Base-by-base conservation (phyloP, 35 echinoderm and acorn worm genomes). In the Apostichopus californicus region DNA sequence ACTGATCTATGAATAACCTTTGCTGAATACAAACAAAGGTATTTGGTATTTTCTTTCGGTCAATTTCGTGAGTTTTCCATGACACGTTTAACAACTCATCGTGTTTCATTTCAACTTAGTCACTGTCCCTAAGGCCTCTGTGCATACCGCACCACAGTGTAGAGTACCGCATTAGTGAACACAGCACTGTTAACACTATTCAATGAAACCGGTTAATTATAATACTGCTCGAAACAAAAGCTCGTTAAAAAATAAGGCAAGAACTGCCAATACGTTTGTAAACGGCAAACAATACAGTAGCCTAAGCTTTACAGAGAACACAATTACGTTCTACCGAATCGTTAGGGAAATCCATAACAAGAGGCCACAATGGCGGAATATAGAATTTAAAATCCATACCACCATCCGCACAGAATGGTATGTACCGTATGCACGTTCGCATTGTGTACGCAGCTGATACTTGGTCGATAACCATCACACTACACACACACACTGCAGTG, bases 381-480 rank as follows among this genome's bases (percentile, higher is more conserved):
- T 22, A 85, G 55, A 20, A 85, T 85, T 85, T 85, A 58, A 85
- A 85, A 85, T 85, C 81, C 81, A 85, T 85, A 58, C 81, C 55
- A 58, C 81, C 81, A 85, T 85, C 58, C 7, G 14, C 55, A 81
- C 8, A 18, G 21, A 58, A 85, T 59, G 81, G 81, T 58, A 56
- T 17, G 6, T 20, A 75, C 71, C n/a, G 71, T n/a, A 75, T 14
- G 20, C 54, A 85, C 81, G 56, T 59, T 55, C 25, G 81, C 57
- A 58, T 59, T 89, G 86, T 89, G 86, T 89, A 66, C 63, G 86
- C 86, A 89, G 86, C 86, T 89, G 86, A 73, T 75, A 75, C 23
- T 72, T 73, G 60, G 86, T 89, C 81, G 81, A 85, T 85, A 85
- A 85, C 81, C 81, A 85, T 85, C 15, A 22, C 21, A 22, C n/a